Evolutionary conservation across 2,888 invertebrate species (phyloP).

Genomic region (Anarsia innoxiella): DNA sequence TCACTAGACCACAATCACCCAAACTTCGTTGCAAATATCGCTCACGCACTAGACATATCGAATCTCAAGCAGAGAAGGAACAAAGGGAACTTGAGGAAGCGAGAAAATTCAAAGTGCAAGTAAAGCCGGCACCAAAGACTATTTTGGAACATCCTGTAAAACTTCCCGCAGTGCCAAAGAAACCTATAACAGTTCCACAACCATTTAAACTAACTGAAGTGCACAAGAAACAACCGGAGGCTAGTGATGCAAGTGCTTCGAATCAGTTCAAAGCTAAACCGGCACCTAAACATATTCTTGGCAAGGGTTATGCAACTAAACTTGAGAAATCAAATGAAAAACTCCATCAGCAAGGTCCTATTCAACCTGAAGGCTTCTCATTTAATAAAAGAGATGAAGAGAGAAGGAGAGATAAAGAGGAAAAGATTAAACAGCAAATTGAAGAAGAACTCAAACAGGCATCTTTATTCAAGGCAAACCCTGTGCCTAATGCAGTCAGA

Average conservation of each 20-base stretch:
- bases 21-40: conserved; percentile 72
- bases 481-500: conserved; percentile 72
- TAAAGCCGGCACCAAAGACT: conserved; percentile 77
- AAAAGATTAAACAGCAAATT: conserved; percentile 73
- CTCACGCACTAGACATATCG: conserved; percentile 63
- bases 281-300: conserved; percentile 72
- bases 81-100: conserved; percentile 78
- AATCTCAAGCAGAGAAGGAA: conserved; percentile 78
- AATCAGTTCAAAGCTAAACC: conserved; percentile 80
- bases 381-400: conserved; percentile 80
- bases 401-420: conserved; percentile 73
- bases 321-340: conserved; percentile 32
- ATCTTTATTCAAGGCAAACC: conserved; percentile 81
- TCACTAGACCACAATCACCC: conserved; percentile 72
- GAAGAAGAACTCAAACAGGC: conserved; percentile 77
- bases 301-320: conserved; percentile 55
- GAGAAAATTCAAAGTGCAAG: conserved; percentile 79
- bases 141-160: conserved; percentile 69
- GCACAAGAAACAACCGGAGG: conserved; percentile 59
- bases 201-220: conserved; percentile 79
- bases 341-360: conserved; percentile 39
- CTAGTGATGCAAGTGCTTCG: no score
- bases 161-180: conserved; percentile 68
- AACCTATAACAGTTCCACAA: conserved; percentile 74
- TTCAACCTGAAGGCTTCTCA: conserved; percentile 76